phyloP scores from a whole-genome alignment of 2,113 vertebrate genomes.

The Asarcornis scutulata region DNA sequence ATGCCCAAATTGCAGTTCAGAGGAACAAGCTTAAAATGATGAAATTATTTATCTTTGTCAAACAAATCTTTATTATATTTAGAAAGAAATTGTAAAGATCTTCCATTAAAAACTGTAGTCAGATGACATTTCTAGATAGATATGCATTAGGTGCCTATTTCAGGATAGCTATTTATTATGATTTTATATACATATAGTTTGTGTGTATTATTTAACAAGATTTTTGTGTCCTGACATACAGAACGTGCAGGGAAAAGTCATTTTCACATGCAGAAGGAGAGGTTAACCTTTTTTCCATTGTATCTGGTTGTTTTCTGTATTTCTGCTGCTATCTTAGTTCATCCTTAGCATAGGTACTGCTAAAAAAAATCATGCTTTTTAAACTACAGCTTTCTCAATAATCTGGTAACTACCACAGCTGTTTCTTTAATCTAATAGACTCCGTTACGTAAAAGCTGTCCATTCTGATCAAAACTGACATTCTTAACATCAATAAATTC shows the following conservation, averaged over 20 bases:
- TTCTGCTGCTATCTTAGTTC: background rate
- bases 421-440: slow-evolving; percentile 65
- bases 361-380: slow-evolving; percentile 51
- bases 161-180: background rate
- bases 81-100: background rate
- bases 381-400: slow-evolving; percentile 23
- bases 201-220: background rate
- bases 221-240: background rate
- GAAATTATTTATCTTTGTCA: background rate
- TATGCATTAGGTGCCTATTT: background rate
- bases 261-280: background rate
- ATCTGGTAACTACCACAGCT: slow-evolving; percentile 49
- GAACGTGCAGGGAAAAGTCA: background rate
- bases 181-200: background rate
- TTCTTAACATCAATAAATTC: slow-evolving; percentile 67
- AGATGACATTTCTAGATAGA: background rate
- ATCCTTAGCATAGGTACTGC: slow-evolving; percentile 21
- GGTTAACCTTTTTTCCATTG: background rate
- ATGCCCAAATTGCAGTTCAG: background rate
- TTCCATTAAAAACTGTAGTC: background rate
- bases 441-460: slow-evolving; percentile 25
- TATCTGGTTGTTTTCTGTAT: background rate
- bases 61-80: background rate
- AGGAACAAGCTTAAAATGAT: background rate
- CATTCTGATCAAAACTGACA: slow-evolving; percentile 71